These are phyloP conservation scores for Physocephala rufipes DNA, from an alignment of 2,888 invertebrate species.

Conservation along the genomic window DNA sequence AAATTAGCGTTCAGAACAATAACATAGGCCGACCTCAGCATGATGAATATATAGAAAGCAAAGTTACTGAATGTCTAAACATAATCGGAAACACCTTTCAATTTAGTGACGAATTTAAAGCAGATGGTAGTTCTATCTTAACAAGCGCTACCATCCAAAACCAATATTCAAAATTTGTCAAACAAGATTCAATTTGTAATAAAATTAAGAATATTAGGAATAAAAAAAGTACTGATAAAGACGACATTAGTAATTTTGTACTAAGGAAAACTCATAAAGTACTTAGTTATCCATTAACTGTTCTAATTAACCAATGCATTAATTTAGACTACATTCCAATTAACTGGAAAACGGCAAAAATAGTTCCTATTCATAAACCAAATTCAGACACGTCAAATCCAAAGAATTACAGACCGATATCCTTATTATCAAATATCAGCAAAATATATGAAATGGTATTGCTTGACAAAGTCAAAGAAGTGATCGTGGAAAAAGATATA, in stretches of 20 bases:
- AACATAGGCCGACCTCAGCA: too few species aligned
- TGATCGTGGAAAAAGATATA: neutral
- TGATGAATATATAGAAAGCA: too few species aligned
- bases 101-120: too few species aligned
- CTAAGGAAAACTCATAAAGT: neutral
- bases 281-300: neutral
- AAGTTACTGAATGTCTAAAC: too few species aligned
- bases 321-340: conserved; percentile 6
- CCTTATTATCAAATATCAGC: conserved; percentile 1
- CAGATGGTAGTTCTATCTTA: too few species aligned
- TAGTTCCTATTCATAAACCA: neutral
- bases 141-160: too few species aligned
- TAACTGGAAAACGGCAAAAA: conserved; percentile 1
- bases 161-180: too few species aligned
- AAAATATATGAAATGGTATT: conserved; percentile 1
- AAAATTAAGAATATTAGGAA: too few species aligned
- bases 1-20: too few species aligned
- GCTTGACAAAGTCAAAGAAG: neutral
- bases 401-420: conserved; percentile 1
- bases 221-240: conserved; percentile 8
- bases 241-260: neutral
- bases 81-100: too few species aligned
- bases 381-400: neutral
- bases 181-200: too few species aligned
- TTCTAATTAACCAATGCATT: conserved; percentile 6